phyloP scores from a whole-genome alignment of 2,797 vertebrate species.

The Ptychobarbus kaznakovi region DNA sequence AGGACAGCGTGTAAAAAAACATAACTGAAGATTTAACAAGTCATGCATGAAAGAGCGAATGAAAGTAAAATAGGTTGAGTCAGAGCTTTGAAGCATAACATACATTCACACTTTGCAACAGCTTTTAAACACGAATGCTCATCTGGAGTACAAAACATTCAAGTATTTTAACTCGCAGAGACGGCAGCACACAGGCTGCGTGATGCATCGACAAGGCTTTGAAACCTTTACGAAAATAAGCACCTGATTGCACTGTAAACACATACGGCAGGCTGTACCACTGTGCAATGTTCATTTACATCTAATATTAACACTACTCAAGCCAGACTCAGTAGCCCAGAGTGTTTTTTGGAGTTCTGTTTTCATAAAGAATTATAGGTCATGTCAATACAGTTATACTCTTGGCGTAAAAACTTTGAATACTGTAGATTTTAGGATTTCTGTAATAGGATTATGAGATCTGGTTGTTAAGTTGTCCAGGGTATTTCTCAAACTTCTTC shows the following conservation, averaged over 20 bases:
- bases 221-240: conserved; percentile 19
- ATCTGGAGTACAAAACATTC: conserved; percentile 59
- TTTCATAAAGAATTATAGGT: neutral
- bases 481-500: conserved; percentile 92
- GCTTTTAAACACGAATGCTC: conserved; percentile 29
- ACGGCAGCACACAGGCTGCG: conserved; percentile 55
- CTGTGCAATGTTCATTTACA: conserved; percentile 4
- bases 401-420: neutral
- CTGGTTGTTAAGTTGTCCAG: conserved; percentile 95
- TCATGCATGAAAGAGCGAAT: conserved; percentile 1
- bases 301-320: neutral
- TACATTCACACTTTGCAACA: conserved; percentile 58
- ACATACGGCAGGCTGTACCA: conserved; percentile 7
- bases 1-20: neutral
- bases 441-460: conserved; percentile 74
- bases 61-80: conserved; percentile 49
- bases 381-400: neutral
- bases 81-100: conserved; percentile 52
- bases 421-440: neutral
- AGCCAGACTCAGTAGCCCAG: conserved; percentile 3
- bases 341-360: conserved; percentile 1
- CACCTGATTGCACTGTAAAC: conserved; percentile 49
- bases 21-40: conserved; percentile 9
- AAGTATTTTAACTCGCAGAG: conserved; percentile 68
- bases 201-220: conserved; percentile 31